Evolutionary conservation across 2,888 invertebrate species (phyloP).

Genomic region (Calameuta pallipes): DNA sequence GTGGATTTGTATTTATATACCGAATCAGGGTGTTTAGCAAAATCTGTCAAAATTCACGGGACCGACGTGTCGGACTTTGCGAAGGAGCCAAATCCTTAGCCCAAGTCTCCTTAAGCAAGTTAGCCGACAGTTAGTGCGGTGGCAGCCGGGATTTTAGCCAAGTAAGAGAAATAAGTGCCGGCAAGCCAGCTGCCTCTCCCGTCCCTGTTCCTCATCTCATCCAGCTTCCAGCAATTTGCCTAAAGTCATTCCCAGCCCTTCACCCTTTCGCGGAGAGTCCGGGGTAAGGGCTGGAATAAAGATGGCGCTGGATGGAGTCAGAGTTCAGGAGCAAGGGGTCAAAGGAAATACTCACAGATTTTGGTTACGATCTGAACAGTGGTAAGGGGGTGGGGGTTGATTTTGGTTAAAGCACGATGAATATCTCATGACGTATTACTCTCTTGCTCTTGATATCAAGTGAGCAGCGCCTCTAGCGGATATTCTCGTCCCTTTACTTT

Average conservation of each 20-base stretch:
- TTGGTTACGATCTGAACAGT: not conserved
- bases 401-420: constrained; percentile 6
- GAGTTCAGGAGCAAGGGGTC: not conserved
- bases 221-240: not conserved
- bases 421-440: constrained; percentile 3
- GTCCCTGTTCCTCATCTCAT: not conserved
- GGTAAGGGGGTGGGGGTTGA: not conserved
- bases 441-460: not conserved
- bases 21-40: not conserved
- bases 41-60: not conserved
- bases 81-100: not conserved
- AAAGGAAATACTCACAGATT: not conserved
- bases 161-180: constrained; percentile 1
- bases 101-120: not conserved
- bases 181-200: not conserved
- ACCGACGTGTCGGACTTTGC: not conserved
- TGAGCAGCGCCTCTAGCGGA: not conserved
- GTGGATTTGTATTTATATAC: fast-evolving
- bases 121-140: not conserved
- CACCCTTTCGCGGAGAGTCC: not conserved
- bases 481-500: not conserved
- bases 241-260: not conserved
- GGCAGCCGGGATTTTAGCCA: constrained; percentile 8
- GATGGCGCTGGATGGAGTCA: not conserved
- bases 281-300: not conserved